phyloP scores from a whole-genome alignment of 30 jellyfish, hydroid and myxozoan genomes.

The Pelagia noctiluca region DNA sequence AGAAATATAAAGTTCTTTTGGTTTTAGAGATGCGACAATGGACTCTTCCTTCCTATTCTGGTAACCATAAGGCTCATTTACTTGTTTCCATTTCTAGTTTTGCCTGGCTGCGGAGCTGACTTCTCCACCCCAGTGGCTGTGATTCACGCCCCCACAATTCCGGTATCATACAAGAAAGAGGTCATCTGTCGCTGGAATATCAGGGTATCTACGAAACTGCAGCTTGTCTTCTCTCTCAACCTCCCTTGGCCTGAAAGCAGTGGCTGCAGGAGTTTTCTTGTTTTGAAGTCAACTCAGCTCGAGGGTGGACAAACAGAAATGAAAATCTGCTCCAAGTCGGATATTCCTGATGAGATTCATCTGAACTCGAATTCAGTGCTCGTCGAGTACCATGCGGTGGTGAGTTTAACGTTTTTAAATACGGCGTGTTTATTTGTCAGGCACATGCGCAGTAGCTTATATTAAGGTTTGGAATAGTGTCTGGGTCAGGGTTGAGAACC shows the following conservation, averaged over 20 bases:
- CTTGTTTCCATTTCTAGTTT: conserved; percentile 31
- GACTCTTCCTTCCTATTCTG: too few relatives aligned
- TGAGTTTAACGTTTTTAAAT: background rate
- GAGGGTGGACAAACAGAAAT: background rate
- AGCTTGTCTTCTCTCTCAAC: conserved; percentile 58
- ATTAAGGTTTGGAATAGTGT: too few relatives aligned
- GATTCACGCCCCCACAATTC: conserved; percentile 75
- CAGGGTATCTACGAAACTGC: conserved; percentile 32
- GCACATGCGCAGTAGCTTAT: background rate
- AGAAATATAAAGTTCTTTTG: too few relatives aligned
- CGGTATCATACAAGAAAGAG: conserved; percentile 63
- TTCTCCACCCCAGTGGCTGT: conserved; percentile 59
- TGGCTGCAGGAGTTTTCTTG: conserved; percentile 63
- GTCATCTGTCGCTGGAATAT: conserved; percentile 79
- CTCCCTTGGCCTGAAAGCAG: conserved; percentile 71
- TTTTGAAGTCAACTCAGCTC: conserved; percentile 11
- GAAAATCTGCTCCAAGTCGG: conserved; percentile 77
- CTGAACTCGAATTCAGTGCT: conserved; percentile 63
- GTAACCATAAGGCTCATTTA: too few relatives aligned
- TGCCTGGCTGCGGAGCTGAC: conserved; percentile 78
- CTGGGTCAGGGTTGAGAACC: too few relatives aligned
- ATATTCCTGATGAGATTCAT: conserved; percentile 51
- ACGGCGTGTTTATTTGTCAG: background rate
- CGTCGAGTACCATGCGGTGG: conserved; percentile 84
- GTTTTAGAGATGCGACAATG: too few relatives aligned